A percentile compares a stretch with the other conserved stretches of the same genome.
Conservation (phyloP, 1,140 invertebrate genomes). For the Ganaspis sp. region DNA sequence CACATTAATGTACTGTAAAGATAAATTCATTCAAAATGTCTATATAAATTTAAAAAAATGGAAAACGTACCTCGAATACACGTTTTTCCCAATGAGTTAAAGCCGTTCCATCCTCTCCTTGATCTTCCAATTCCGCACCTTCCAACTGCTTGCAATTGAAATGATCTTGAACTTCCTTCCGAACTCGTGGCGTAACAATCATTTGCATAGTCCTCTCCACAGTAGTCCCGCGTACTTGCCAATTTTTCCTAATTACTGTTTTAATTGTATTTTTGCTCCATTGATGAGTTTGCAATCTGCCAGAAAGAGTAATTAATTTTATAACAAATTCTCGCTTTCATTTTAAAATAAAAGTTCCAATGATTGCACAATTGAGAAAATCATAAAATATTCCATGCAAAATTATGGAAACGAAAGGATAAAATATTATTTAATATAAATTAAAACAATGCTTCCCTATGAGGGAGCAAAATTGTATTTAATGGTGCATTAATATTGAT, state of each 20-base stretch:
- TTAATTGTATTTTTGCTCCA: constrained; percentile 95
- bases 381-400: too few relatives aligned
- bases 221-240: constrained; percentile 89
- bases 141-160: constrained; percentile 94
- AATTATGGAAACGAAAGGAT: too few relatives aligned
- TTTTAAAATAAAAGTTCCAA: neutral
- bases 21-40: too few relatives aligned
- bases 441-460: too few relatives aligned
- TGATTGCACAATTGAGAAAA: too few relatives aligned
- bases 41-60: constrained; percentile 30
- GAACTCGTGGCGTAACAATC: constrained; percentile 94
- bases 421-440: too few relatives aligned
- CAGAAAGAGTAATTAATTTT: too few relatives aligned
- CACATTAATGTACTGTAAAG: too few relatives aligned
- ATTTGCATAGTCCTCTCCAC: constrained; percentile 88
- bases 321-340: neutral
- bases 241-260: constrained; percentile 85
- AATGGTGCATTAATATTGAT: too few relatives aligned
- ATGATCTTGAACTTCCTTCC: constrained; percentile 89
- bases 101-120: constrained; percentile 97
- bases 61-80: constrained; percentile 89
- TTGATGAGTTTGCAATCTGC: constrained; percentile 91
- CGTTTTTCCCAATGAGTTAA: constrained; percentile 99
- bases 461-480: too few relatives aligned
- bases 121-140: constrained; percentile 98